phyloP scores from a whole-genome alignment of 2,797 vertebrate genomes.

The Antennarius maculatus region DNA sequence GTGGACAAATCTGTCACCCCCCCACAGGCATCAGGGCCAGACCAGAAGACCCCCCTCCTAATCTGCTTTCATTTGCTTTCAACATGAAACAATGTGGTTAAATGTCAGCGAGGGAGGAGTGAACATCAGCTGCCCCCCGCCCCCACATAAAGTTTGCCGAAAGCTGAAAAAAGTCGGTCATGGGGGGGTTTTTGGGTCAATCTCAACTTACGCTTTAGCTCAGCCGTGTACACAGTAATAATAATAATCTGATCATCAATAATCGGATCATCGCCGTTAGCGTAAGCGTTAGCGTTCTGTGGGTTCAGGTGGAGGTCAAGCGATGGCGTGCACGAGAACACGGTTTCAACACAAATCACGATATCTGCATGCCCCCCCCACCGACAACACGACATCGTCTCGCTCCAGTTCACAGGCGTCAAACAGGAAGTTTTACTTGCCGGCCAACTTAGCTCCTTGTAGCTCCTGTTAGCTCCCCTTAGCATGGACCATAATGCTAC shows the following conservation, averaged over 20 bases:
- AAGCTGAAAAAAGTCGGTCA: slow-evolving; percentile 40
- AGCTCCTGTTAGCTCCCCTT: too few species aligned
- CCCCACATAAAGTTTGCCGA: slow-evolving; percentile 16
- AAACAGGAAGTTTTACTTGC: too few species aligned
- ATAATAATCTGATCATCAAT: slow-evolving; percentile 8
- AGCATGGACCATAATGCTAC: too few species aligned
- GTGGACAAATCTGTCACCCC: slow-evolving; percentile 48
- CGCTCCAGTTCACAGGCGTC: slow-evolving; percentile 44
- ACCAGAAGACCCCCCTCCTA: slow-evolving; percentile 34
- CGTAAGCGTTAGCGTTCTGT: not conserved
- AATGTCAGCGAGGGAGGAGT: slow-evolving; percentile 16
- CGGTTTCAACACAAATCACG: not conserved
- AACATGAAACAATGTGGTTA: slow-evolving; percentile 5
- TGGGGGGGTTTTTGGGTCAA: slow-evolving; percentile 67
- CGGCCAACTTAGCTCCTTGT: not conserved
- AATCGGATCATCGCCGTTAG: slow-evolving; percentile 24
- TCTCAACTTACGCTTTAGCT: slow-evolving; percentile 52
- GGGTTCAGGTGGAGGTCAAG: slow-evolving; percentile 65
- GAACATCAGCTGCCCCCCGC: slow-evolving; percentile 33
- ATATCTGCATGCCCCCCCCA: slow-evolving; percentile 4
- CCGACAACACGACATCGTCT: slow-evolving; percentile 11
- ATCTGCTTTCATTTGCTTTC: slow-evolving; percentile 39
- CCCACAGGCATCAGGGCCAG: slow-evolving; percentile 32
- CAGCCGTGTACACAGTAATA: slow-evolving; percentile 33
- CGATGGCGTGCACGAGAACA: slow-evolving; percentile 33